These are phyloP conservation scores for Cerastis leucographa DNA, from an alignment of 2,888 invertebrate species.

Conservation along the genomic window DNA sequence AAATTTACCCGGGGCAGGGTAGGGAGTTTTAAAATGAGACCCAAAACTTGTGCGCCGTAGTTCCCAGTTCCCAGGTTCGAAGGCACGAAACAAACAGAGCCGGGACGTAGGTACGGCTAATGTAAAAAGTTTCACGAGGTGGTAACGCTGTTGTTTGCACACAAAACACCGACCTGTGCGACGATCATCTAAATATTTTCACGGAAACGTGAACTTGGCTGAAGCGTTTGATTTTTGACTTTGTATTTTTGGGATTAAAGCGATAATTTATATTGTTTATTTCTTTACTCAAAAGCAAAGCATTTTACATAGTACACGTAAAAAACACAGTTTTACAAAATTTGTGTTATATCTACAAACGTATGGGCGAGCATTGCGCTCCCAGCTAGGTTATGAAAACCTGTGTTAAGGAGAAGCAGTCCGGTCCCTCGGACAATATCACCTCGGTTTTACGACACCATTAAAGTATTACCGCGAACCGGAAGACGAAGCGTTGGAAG, in stretches of 20 bases:
- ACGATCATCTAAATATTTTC: conserved; percentile 71
- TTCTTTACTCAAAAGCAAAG: too few relatives aligned
- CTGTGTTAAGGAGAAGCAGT: too few relatives aligned
- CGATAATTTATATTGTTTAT: too few relatives aligned
- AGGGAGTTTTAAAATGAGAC: conserved; percentile 85
- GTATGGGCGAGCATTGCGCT: too few relatives aligned
- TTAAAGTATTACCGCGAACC: too few relatives aligned
- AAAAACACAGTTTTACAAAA: too few relatives aligned
- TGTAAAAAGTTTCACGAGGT: conserved; percentile 86
- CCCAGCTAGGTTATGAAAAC: too few relatives aligned
- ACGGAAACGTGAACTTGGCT: conserved; percentile 50
- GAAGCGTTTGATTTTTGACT: conserved; percentile 43
- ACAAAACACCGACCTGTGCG: conserved; percentile 81
- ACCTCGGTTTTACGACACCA: background rate
- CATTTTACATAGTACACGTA: too few relatives aligned
- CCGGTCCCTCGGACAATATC: background rate
- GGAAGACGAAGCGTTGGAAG: too few relatives aligned
- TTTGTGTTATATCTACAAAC: too few relatives aligned
- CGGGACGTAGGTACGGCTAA: conserved; percentile 79
- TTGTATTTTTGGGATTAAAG: conserved; percentile 11
- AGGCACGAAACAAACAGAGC: conserved; percentile 86
- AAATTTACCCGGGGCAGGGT: conserved; percentile 81
- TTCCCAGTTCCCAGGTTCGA: conserved; percentile 82
- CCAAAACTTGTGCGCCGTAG: conserved; percentile 84
- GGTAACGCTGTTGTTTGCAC: conserved; percentile 82